phyloP scores from a whole-genome alignment of 2,888 invertebrate species.

The Junonia oenone region DNA sequence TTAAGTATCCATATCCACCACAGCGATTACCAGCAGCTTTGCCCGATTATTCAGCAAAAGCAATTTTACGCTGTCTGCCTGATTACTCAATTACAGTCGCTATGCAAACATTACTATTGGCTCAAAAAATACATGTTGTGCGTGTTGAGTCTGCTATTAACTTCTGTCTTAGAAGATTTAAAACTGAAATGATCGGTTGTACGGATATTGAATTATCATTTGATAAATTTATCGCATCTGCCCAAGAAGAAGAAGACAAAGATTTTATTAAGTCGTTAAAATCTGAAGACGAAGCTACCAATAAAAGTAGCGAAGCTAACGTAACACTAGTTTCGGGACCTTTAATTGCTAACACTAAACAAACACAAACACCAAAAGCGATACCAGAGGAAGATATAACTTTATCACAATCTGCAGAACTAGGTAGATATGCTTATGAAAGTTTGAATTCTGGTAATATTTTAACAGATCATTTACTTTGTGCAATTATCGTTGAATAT shows the following conservation, averaged over 20 bases:
- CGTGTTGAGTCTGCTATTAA: slow-evolving; percentile 76
- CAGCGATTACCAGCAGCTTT: slow-evolving; percentile 51
- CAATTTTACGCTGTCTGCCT: slow-evolving; percentile 62
- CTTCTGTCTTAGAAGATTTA: slow-evolving; percentile 76
- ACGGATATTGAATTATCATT: slow-evolving; percentile 67
- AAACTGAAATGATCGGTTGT: slow-evolving; percentile 72
- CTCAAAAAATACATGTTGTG: slow-evolving; percentile 60
- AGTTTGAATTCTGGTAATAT: slow-evolving; percentile 73
- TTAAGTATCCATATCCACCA: slow-evolving; percentile 66
- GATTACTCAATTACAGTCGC: slow-evolving; percentile 56
- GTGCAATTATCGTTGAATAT: slow-evolving; percentile 81
- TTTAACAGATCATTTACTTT: slow-evolving; percentile 74
- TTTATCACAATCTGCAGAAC: slow-evolving; percentile 67
- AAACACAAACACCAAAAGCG: slow-evolving; percentile 81
- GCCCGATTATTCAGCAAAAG: slow-evolving; percentile 55
- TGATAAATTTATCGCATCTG: slow-evolving; percentile 51
- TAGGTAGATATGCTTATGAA: slow-evolving; percentile 79
- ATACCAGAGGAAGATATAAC: slow-evolving; percentile 79
- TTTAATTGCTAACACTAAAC: slow-evolving; percentile 60
- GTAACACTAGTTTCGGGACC: slow-evolving; percentile 42
- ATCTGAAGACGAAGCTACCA: slow-evolving; percentile 46
- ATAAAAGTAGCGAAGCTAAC: slow-evolving; percentile 46
- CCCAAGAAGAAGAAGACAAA: slow-evolving; percentile 50
- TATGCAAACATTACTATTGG: slow-evolving; percentile 61
- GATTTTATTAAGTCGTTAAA: slow-evolving; percentile 59